Evolutionary conservation across 2,113 vertebrate species (phyloP), one percentile per base, ranked within the genome.

Genomic region (Thamnophis sirtalis): DNA sequence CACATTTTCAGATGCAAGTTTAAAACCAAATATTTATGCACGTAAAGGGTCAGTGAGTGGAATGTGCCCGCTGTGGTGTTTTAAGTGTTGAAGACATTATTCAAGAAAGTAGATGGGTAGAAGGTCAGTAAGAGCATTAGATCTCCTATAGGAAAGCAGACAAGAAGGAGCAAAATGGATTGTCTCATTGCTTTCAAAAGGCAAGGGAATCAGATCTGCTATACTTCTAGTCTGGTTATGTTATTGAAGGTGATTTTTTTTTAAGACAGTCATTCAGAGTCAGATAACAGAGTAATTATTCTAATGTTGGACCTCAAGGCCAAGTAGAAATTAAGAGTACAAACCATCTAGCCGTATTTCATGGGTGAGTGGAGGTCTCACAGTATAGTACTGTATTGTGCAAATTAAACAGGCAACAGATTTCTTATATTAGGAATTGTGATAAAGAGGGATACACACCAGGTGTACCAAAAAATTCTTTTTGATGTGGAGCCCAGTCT

Each of bases 1-100:
- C 24, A 21, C 95, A 96, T 93, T 0, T 21, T 7, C 93, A 2
- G 85, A 91, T 17, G 9, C 33, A 94, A 94, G 86, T 90, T 94
- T 91, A 94, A 94, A 49, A 0, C 95, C 95, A 38, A 95, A 94
- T 86, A 95, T 96, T 96, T 94, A 95, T 94, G n/a, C 54, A 38
- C 63, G 73, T 86, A 89, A 91, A 87, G 84, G 96, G 96, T 97
- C 96, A 95, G 94, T 3, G 2, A 89, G 92, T 96, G 96, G 96
- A 97, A 97, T 97, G 96, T 96, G 96, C 96, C 96, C 94, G 93
- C 96, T 95, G 95, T 95, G 95, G 95, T 96, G 95, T 97, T 97
- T 96, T 92, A 89, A 97, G 96, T 95, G 95, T 95, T 96, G 95
- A 95, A 96, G 93, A 95, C 95, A 95, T 97, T 96, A 97, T 95